A percentile compares a stretch with the other conserved stretches of the same genome.
These are phyloP conservation scores for Zoanthus gigantus DNA, from an alignment of 92 coral and sea anemone genomes.

Conservation along the genomic window DNA sequence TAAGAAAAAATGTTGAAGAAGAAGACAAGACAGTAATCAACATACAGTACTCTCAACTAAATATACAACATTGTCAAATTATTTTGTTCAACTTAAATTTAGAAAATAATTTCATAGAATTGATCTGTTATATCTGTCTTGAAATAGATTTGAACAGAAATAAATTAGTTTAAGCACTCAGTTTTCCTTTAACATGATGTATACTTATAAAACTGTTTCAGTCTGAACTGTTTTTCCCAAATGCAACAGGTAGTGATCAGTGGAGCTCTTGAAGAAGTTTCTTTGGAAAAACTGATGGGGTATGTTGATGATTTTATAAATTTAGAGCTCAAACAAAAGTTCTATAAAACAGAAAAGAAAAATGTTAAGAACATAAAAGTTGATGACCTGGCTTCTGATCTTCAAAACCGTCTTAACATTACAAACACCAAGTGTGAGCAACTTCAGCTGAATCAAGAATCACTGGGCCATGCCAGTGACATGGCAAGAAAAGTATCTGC, in stretches of 20 bases:
- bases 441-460: slow-evolving; percentile 57
- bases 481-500: slow-evolving; percentile 69
- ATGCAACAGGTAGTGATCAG: slow-evolving; percentile 79
- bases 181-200: neutral
- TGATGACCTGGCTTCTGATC: slow-evolving; percentile 74
- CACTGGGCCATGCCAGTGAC: slow-evolving; percentile 64
- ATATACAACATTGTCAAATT: no score
- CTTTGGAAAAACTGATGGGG: slow-evolving; percentile 92
- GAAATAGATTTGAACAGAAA: no score
- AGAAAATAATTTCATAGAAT: no score
- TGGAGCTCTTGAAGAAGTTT: slow-evolving; percentile 86
- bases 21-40: no score
- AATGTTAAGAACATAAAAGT: slow-evolving; percentile 34
- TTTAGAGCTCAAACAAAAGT: slow-evolving; percentile 56
- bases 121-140: no score
- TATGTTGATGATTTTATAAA: slow-evolving; percentile 68
- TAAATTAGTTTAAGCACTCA: neutral
- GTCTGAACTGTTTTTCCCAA: neutral
- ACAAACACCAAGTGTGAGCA: slow-evolving; percentile 76
- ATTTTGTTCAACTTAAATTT: no score
- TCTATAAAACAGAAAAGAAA: slow-evolving; percentile 27
- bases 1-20: no score
- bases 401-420: slow-evolving; percentile 65
- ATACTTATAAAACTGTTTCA: neutral
- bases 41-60: no score